Conservation (phyloP, 2,797 vertebrate species). For the Sebastes matsubarae region DNA sequence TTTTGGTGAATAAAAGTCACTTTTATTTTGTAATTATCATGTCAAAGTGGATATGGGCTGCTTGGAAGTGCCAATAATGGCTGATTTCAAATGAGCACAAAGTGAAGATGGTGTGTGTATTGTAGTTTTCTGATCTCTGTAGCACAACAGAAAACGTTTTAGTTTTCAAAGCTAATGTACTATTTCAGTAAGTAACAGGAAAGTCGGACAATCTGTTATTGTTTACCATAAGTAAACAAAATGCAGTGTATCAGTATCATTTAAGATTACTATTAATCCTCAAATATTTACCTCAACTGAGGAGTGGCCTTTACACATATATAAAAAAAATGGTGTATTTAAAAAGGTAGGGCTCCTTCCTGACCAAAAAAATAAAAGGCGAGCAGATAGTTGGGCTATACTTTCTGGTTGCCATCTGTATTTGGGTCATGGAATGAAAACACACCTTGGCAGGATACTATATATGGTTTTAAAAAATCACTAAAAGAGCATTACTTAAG, state of each 20-base stretch:
- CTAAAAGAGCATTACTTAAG: too few relatives aligned
- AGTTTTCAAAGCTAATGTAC: neutral
- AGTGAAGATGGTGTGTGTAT: neutral
- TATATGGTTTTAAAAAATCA: too few relatives aligned
- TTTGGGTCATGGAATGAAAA: neutral
- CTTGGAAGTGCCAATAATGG: too few relatives aligned
- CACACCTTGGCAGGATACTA: too few relatives aligned
- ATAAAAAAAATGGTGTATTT: rapidly evolving
- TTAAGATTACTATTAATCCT: neutral
- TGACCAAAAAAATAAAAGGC: neutral
- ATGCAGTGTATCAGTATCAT: neutral
- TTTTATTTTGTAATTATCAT: neutral
- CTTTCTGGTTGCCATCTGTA: neutral
- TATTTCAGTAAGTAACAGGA: neutral
- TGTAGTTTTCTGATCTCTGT: too few relatives aligned
- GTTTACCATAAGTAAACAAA: neutral
- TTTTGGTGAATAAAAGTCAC: neutral
- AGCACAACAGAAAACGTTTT: too few relatives aligned
- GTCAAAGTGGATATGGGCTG: neutral
- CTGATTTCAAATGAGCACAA: neutral
- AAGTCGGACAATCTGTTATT: neutral
- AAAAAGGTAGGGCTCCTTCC: neutral
- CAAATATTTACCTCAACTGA: neutral
- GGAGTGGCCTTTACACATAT: neutral
- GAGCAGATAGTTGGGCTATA: neutral